Conservation (phyloP, 2,113 vertebrate genomes). For the Podocnemis expansa region DNA sequence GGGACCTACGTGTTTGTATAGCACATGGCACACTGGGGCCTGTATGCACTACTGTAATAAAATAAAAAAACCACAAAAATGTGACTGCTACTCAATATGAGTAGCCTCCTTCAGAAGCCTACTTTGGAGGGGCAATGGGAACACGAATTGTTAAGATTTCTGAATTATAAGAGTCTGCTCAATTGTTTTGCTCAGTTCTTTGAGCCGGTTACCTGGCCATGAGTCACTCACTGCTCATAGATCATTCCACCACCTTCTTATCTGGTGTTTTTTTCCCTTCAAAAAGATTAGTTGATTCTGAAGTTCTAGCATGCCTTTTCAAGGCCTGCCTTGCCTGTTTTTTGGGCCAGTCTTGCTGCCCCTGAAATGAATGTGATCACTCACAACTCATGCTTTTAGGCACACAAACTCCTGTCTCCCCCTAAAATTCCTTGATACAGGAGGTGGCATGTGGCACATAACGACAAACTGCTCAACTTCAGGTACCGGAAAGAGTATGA, state of each 20-base stretch:
- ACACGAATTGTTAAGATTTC: neutral
- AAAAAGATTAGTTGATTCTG: neutral
- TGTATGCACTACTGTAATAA: neutral
- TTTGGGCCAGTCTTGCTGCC: neutral
- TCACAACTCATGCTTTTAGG: neutral
- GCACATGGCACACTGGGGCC: neutral
- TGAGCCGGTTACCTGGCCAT: neutral
- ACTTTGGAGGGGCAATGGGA: neutral
- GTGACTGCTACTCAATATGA: neutral
- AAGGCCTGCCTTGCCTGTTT: neutral
- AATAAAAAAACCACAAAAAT: neutral
- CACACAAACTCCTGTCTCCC: neutral
- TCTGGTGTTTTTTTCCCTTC: fast-evolving
- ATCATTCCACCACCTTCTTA: neutral
- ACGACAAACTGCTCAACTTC: neutral
- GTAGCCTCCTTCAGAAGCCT: neutral
- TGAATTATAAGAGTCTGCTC: neutral
- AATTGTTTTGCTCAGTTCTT: neutral
- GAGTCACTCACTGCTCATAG: neutral
- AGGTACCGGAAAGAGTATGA: neutral
- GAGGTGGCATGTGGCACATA: neutral
- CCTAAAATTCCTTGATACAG: neutral
- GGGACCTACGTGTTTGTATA: neutral
- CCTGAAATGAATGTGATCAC: neutral
- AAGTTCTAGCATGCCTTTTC: neutral